Evolutionary conservation across 2,888 invertebrate genomes (phyloP).

Genomic region (Dolichomitus sp.): DNA sequence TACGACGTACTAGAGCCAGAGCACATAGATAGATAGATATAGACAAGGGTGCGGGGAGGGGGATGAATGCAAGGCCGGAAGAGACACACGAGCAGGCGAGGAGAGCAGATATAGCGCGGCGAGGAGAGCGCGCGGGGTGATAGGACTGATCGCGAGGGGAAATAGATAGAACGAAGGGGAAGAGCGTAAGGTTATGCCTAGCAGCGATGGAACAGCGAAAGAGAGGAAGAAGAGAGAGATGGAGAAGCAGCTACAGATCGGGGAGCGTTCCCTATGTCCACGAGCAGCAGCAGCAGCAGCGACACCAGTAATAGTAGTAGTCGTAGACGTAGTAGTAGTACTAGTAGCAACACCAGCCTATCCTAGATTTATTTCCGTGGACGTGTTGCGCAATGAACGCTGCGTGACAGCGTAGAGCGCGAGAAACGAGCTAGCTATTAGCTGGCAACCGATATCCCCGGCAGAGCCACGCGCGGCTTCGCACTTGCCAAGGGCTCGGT

Average conservation of each 20-base stretch:
- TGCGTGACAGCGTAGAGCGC: conserved; percentile 60
- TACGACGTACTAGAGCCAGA: conserved; percentile 56
- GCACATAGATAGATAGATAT: conserved; percentile 71
- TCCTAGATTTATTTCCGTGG: conserved; percentile 82
- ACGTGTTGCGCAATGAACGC: conserved; percentile 78
- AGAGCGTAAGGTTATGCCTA: conserved; percentile 18
- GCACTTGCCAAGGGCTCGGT: conserved; percentile 63
- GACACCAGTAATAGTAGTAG: conserved; percentile 61
- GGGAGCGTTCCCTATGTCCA: conserved; percentile 36
- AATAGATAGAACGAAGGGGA: conserved; percentile 16
- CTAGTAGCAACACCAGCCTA: conserved; percentile 76
- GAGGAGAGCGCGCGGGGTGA: conserved; percentile 5
- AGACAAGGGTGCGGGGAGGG: conserved; percentile 56
- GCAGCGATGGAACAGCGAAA: conserved; percentile 24
- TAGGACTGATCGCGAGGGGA: conserved; percentile 24
- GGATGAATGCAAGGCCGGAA: conserved; percentile 69
- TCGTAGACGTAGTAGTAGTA: conserved; percentile 72
- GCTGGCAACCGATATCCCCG: conserved; percentile 53
- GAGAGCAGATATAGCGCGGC: conserved; percentile 31
- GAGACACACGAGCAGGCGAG: conserved; percentile 42
- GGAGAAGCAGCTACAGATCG: conserved; percentile 7
- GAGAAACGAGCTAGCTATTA: conserved; percentile 57
- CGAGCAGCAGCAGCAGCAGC: background rate
- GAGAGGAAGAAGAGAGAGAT: conserved; percentile 29
- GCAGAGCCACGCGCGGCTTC: conserved; percentile 61